These are phyloP conservation scores for Thaumatotibia leucotreta DNA, from an alignment of 1,140 invertebrate species.

Conservation along the genomic window DNA sequence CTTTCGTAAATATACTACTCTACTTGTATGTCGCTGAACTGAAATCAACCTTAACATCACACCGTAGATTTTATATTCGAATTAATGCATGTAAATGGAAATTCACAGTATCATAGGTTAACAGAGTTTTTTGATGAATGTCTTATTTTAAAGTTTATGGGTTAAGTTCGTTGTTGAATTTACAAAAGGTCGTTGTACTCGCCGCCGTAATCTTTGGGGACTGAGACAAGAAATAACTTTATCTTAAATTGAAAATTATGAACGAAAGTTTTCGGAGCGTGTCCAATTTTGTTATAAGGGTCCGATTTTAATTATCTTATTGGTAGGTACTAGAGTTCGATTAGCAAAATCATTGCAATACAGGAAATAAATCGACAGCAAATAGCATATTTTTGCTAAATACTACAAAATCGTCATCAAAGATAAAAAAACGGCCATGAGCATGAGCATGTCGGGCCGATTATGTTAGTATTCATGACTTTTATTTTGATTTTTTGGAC, in stretches of 20 bases:
- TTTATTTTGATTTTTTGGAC: too few species aligned
- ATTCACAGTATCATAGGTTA: background rate
- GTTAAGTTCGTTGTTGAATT: background rate
- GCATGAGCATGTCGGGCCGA: too few species aligned
- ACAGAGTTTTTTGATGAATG: constrained; percentile 1
- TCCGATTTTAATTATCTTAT: too few species aligned
- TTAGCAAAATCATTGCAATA: too few species aligned
- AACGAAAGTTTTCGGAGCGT: background rate
- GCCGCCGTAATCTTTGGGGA: background rate
- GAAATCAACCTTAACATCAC: background rate
- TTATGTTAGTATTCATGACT: too few species aligned
- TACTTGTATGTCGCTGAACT: background rate
- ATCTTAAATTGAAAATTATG: background rate
- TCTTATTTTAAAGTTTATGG: constrained; percentile 8
- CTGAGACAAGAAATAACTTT: background rate
- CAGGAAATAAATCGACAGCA: too few species aligned
- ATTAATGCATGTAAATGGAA: background rate
- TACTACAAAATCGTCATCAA: too few species aligned
- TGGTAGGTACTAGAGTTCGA: background rate
- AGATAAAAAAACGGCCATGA: too few species aligned
- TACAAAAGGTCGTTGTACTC: background rate
- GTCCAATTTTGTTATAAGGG: background rate
- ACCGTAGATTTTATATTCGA: background rate
- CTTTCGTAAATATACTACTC: too few species aligned
- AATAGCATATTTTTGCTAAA: too few species aligned